These are phyloP conservation scores for Tetragonula carbonaria DNA, from an alignment of 2,888 invertebrate species.

Conservation along the genomic window DNA sequence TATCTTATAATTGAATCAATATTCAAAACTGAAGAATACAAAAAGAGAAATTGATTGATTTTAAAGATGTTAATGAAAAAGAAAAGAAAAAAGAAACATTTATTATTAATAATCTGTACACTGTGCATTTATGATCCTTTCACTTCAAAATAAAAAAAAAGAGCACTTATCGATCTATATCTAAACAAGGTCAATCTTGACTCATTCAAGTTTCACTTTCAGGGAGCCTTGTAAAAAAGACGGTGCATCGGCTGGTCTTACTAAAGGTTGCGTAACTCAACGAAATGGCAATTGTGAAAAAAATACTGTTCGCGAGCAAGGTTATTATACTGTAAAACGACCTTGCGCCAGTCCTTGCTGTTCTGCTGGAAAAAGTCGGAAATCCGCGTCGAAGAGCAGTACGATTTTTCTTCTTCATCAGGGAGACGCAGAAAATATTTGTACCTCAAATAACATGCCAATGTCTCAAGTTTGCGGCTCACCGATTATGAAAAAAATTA, in stretches of 20 bases:
- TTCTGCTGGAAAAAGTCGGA: constrained; percentile 43
- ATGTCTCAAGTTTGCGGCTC: constrained; percentile 44
- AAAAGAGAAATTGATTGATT: not conserved
- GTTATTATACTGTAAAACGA: constrained; percentile 25
- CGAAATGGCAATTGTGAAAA: constrained; percentile 25
- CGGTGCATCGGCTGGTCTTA: not conserved
- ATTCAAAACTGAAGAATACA: not conserved
- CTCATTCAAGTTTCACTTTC: constrained; percentile 42
- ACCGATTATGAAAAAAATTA: constrained; percentile 55
- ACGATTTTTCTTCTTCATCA: constrained; percentile 70
- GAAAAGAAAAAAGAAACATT: not conserved
- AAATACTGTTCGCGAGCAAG: constrained; percentile 6
- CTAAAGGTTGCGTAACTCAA: constrained; percentile 28
- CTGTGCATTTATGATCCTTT: constrained; percentile 3
- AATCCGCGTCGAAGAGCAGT: constrained; percentile 43
- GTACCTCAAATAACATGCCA: constrained; percentile 29
- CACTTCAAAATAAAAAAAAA: constrained; percentile 5
- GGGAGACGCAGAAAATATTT: constrained; percentile 61
- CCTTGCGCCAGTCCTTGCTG: constrained; percentile 57
- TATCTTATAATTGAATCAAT: not conserved
- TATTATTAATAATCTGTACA: not conserved
- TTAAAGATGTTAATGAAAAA: not conserved
- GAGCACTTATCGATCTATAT: constrained; percentile 30
- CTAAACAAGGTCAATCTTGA: constrained; percentile 33
- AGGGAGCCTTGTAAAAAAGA: constrained; percentile 52